A percentile compares a stretch with the other conserved stretches of the same genome.
phyloP scores from a whole-genome alignment of 2,888 invertebrate genomes.

The Chironomus riparius region DNA sequence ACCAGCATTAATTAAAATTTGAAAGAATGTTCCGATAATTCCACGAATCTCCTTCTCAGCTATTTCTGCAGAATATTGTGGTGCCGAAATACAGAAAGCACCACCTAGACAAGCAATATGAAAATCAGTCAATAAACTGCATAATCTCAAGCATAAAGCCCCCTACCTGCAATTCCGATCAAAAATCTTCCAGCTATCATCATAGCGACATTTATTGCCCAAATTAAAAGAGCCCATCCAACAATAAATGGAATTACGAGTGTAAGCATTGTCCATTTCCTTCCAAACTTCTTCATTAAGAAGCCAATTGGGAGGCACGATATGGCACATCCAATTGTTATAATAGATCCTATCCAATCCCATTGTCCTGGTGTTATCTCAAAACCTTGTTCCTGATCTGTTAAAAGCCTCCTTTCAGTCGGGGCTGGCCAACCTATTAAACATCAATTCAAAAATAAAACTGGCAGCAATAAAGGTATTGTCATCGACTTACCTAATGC shows the following conservation, averaged over 20 bases:
- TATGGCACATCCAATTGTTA: not conserved
- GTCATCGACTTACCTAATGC: slow-evolving; percentile 44
- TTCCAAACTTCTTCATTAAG: slow-evolving; percentile 34
- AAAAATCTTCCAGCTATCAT: slow-evolving; percentile 39
- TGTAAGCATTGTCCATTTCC: slow-evolving; percentile 61
- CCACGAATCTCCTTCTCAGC: slow-evolving; percentile 76
- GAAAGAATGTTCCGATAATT: slow-evolving; percentile 76
- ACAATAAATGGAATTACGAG: slow-evolving; percentile 64
- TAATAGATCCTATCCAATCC: not conserved
- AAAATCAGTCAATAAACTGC: no score
- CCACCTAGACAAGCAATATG: no score
- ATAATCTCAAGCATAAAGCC: no score
- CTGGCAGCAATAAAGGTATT: no score
- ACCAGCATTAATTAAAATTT: slow-evolving; percentile 75
- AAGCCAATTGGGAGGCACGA: slow-evolving; percentile 12
- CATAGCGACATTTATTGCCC: slow-evolving; percentile 52
- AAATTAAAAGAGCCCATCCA: slow-evolving; percentile 66
- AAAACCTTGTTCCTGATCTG: not conserved
- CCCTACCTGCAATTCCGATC: slow-evolving; percentile 49
- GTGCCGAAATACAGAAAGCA: slow-evolving; percentile 76
- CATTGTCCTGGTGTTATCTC: not conserved
- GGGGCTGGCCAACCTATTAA: slow-evolving; percentile 60
- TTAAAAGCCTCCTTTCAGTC: slow-evolving; percentile 44
- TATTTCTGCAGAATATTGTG: slow-evolving; percentile 77
- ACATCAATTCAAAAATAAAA: no score